Percentiles rank a stretch among this genome's conserved stretches.
Conservation (phyloP, 2,113 vertebrate species). For the Gallinago jamesoni region DNA sequence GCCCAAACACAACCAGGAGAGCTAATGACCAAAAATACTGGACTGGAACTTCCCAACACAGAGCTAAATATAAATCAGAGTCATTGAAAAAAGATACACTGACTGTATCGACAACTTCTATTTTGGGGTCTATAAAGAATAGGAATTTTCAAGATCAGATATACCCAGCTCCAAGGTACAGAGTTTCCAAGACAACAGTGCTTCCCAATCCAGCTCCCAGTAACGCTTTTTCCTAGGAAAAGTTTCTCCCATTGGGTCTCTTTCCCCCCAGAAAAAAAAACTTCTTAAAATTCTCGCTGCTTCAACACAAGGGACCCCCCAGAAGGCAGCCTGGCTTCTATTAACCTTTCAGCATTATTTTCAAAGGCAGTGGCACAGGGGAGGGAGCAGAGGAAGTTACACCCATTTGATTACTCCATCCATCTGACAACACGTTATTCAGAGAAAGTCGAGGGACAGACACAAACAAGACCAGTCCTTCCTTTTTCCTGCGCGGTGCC, state of each 20-base stretch:
- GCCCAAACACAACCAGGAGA: neutral
- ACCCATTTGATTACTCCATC: neutral
- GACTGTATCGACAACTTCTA: neutral
- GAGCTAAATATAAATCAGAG: slow-evolving; percentile 30
- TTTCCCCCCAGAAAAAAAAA: neutral
- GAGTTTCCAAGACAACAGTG: slow-evolving; percentile 56
- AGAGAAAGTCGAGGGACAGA: neutral
- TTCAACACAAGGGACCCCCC: neutral
- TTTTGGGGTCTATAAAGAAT: neutral
- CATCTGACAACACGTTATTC: slow-evolving; percentile 1
- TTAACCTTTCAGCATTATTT: neutral
- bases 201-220: neutral
- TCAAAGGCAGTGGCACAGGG: neutral
- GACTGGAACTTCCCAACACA: neutral
- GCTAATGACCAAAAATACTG: neutral
- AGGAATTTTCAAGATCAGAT: slow-evolving; percentile 1
- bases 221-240: neutral
- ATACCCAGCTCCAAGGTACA: neutral
- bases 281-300: neutral
- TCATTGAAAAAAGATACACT: neutral
- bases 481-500: neutral
- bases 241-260: neutral
- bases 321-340: neutral
- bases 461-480: slow-evolving; percentile 16
- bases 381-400: slow-evolving; percentile 35